A percentile compares a stretch with the other conserved stretches of the same genome.
phyloP scores from a whole-genome alignment of 2,113 vertebrate genomes.

The Alosa alosa region DNA sequence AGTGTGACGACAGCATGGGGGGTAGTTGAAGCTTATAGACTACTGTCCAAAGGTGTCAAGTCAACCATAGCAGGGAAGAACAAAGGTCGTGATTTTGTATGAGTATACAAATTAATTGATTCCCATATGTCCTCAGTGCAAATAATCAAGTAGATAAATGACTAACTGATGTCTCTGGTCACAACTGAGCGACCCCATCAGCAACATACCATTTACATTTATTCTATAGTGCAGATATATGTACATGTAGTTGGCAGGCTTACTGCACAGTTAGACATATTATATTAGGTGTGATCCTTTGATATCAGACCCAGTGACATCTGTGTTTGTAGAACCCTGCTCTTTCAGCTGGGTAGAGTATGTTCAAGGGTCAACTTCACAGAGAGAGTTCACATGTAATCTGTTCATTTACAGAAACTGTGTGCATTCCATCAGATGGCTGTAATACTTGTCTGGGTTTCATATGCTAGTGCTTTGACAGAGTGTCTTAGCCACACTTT shows the following conservation, averaged over 20 bases:
- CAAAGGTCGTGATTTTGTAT: background rate
- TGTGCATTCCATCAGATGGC: background rate
- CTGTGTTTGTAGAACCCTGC: background rate
- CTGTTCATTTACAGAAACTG: background rate
- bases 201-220: background rate
- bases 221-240: background rate
- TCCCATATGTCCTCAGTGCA: background rate
- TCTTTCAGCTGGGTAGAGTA: background rate
- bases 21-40: background rate
- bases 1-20: too few species aligned
- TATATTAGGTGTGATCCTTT: background rate
- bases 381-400: background rate
- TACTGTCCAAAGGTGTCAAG: background rate
- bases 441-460: background rate
- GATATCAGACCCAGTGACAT: background rate
- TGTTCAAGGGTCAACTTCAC: background rate
- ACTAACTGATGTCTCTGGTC: background rate
- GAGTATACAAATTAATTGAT: background rate
- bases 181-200: background rate
- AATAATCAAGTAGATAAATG: background rate
- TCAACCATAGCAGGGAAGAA: background rate
- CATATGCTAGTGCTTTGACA: background rate
- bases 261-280: background rate
- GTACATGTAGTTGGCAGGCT: background rate
- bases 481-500: constrained; percentile 37